Base-by-base conservation (phyloP, 2,888 invertebrate genomes). In the Drosophila nr. perissopoda region DNA sequence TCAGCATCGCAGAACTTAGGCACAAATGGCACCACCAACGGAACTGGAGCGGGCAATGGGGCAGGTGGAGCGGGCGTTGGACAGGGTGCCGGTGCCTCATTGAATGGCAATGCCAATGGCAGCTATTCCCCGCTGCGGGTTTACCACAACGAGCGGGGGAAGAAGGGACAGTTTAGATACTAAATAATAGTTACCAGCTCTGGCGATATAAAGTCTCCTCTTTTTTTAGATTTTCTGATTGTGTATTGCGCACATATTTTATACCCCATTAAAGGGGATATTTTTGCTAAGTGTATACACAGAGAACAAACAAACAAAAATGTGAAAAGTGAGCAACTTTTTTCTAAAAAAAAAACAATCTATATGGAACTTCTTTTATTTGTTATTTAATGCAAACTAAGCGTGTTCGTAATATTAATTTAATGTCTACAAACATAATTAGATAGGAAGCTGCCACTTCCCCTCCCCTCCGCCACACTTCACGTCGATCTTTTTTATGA, bases 121-220 rank as follows among this genome's bases (percentile, higher is more conserved):
- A 95, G 95, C 74, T 97, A 97, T 91, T 96, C 97, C 21, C 97
- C 97, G 1, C 94, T 97, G 91, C 94, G 96, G 83, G 96, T 97
- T 16, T 97, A 97, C 90, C 97, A 97, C 93, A 97, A 97, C 90
- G 96, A 96, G 88, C 94, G 96, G 88, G 96, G 96, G 74, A 95
- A 95, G 91, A 97, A 97, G 93, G 96, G 96, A 72, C 96, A 97
- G 91, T 97, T 97, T 94, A 95, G 96, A 92, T 97, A 97, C 93
- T 97, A 94, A 94, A 80, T 31, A 40, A 31, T 40, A 70, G 54
- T 42, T 48, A 42, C 52, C 38, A 45, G 54, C 42, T 59, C 31
- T 51, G 51, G 59, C 49, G 34, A 60, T 51, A 29, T 21, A 11
- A 18, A 34, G 21, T 29, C 51, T 51, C 29, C 49, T 11, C 29